Base-by-base conservation (phyloP, 2,888 invertebrate species). In the Linnaemya vulpina region DNA sequence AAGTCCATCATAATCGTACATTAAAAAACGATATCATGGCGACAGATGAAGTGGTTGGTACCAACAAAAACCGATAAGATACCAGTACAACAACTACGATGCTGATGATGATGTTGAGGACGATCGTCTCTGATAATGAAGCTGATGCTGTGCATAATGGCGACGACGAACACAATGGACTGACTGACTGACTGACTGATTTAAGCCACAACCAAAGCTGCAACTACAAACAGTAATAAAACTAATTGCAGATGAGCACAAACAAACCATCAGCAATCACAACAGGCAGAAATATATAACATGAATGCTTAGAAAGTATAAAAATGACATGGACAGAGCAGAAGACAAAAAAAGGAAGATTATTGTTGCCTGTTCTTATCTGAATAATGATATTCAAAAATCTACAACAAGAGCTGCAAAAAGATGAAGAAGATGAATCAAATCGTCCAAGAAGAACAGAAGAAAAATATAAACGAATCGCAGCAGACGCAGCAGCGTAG, bases 321-420 rank as follows among this genome's bases (percentile, higher is more conserved):
- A 70, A 81, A 81, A 46, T 81, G 71, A 83, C 82, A 83, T 76
- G 82, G 43, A 51, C 71, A 76, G 65, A 51, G 15, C 46, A 46
- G 30, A 55, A 46, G 22, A 63, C 43, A 55, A 74, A 20, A 46
- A 46, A 38, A 71, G 55, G 49, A 74, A 25, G 62, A 71, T 78
- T n/a, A 43, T 75, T 85, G 60, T 67, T 71, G 43, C 60, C 78
- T 68, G 65, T 13, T 77, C 87, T 87, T 87, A 88, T 88, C 88
- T 88, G 86, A 88, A 75, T 86, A 87, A 88, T 87, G 88, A 87
- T 86, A 87, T 86, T 71, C 80, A 82, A 73, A 79, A 86, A 88
- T 88, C 88, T 88, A 87, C 86, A 87, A 87, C 75, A 71, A 43
- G 70, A 74, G 46, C 76, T 62, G 80, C 76, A 76, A 76, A 40